Conservation (phyloP, 1,140 invertebrate species). For the Pachyrhynchus sulphureomaculatus region DNA sequence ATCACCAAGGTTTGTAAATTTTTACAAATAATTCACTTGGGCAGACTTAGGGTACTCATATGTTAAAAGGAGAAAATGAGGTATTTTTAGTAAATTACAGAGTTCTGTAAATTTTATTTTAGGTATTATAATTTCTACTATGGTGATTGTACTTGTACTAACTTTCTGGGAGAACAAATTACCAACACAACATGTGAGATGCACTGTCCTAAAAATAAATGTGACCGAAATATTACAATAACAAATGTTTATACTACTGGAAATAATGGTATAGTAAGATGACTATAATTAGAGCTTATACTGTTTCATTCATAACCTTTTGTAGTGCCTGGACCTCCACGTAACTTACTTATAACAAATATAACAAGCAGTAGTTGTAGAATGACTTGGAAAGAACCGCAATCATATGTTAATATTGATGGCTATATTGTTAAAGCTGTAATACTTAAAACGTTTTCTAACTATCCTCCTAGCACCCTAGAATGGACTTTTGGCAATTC, state of each 20-base stretch:
- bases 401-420: slow-evolving; percentile 40
- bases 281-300: neutral
- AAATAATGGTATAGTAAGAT: slow-evolving; percentile 36
- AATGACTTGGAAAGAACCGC: slow-evolving; percentile 43
- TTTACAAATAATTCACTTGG: no score
- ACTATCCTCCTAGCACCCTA: slow-evolving; percentile 24
- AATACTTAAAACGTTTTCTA: slow-evolving; percentile 42
- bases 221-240: slow-evolving; percentile 6
- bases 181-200: slow-evolving; percentile 33
- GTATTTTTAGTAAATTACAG: neutral
- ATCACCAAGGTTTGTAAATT: no score
- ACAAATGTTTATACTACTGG: slow-evolving; percentile 42
- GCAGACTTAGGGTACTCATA: no score
- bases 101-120: neutral
- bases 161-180: slow-evolving; percentile 42
- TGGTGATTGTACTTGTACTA: slow-evolving; percentile 41
- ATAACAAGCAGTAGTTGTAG: slow-evolving; percentile 41
- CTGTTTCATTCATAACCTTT: neutral
- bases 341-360: slow-evolving; percentile 39
- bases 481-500: slow-evolving; percentile 43
- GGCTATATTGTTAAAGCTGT: slow-evolving; percentile 42
- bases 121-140: slow-evolving; percentile 28
- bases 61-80: no score
- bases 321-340: slow-evolving; percentile 45
- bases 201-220: slow-evolving; percentile 32